Base-by-base conservation (phyloP, 2,113 vertebrate genomes). In the Piaya cayana region DNA sequence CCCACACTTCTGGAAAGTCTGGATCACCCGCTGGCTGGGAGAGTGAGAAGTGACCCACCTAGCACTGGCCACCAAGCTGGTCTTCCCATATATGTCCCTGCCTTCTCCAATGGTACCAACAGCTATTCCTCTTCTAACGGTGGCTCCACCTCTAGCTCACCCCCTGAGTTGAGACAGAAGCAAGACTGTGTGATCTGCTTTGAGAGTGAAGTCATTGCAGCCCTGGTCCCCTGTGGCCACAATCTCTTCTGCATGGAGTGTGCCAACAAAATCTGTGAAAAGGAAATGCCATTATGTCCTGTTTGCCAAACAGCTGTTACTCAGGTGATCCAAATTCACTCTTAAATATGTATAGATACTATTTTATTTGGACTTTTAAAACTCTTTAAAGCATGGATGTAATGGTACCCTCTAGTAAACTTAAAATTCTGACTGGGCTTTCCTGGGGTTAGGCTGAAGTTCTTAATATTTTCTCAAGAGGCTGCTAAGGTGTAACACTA, bases 221-320 rank as follows among this genome's bases (percentile, higher is more conserved):
- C 99, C 95, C 97, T 99, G 91, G 98, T 99, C 81, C 99, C 99
- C 65, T 99, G 99, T 14, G 99, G 99, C 95, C 99, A 99, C 97
- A 99, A 99, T 96, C 98, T 99, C 93, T 99, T 99, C 98, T 99
- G 99, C 98, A 98, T 99, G 95, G 98, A 99, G 97, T 99, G 99
- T 97, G 98, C 99, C 98, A 98, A 98, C 91, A 98, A 98, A 90
- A 99, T 99, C 96, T 99, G 99, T 96, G 98, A 98, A 97, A 98
- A 98, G 93, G 98, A 98, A 63, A 97, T 98, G n/a, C 98, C 98
- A 11, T 93, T 94, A 5, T 99, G 99, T 97, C 99, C 99, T 26
- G 98, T 99, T 96, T 99, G 99, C 98, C 98, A 99, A 98, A 98
- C 98, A 86, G 98, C 98, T 87, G 98, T 98, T 96, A 99, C 98